A percentile compares a stretch with the other conserved stretches of the same genome.
phyloP scores from a whole-genome alignment of 2,888 invertebrate species.

The Periphyllus acericola region DNA sequence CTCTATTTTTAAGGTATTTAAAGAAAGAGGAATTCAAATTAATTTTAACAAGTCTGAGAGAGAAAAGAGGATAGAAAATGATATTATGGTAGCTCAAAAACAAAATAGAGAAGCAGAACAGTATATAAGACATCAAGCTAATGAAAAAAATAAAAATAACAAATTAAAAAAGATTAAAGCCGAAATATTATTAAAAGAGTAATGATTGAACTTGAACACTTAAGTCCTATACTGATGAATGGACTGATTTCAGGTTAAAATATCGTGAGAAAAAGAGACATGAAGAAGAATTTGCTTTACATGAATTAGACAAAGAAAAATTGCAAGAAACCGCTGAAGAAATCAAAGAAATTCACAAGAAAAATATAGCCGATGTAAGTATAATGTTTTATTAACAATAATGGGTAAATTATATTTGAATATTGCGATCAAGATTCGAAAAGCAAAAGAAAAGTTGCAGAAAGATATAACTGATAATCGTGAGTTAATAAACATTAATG shows the following conservation, averaged over 20 bases:
- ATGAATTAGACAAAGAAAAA: background rate
- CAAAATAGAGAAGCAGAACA: slow-evolving; percentile 1
- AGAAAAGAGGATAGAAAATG: background rate
- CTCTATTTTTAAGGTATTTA: slow-evolving; percentile 18
- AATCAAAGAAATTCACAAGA: background rate
- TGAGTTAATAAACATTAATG: background rate
- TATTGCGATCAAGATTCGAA: background rate
- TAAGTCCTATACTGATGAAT: background rate
- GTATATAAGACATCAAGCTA: background rate
- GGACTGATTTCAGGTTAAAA: slow-evolving; percentile 18
- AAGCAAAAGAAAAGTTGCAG: slow-evolving; percentile 21
- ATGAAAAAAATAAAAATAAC: background rate
- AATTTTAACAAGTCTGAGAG: slow-evolving; percentile 20
- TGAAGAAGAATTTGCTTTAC: background rate
- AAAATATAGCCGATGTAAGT: background rate
- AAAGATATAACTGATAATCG: slow-evolving; percentile 32
- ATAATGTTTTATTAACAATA: background rate
- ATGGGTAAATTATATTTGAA: background rate
- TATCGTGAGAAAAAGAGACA: background rate
- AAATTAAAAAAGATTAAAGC: slow-evolving; percentile 13
- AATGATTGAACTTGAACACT: background rate
- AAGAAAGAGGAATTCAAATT: slow-evolving; percentile 45
- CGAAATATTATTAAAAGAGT: slow-evolving; percentile 43
- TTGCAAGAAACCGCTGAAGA: slow-evolving; percentile 20
- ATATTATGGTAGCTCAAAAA: background rate